A percentile compares a stretch with the other conserved stretches of the same genome.
Evolutionary conservation across 23 tunicate species (phyloP).

Genomic region (Trididemnum nubilum): DNA sequence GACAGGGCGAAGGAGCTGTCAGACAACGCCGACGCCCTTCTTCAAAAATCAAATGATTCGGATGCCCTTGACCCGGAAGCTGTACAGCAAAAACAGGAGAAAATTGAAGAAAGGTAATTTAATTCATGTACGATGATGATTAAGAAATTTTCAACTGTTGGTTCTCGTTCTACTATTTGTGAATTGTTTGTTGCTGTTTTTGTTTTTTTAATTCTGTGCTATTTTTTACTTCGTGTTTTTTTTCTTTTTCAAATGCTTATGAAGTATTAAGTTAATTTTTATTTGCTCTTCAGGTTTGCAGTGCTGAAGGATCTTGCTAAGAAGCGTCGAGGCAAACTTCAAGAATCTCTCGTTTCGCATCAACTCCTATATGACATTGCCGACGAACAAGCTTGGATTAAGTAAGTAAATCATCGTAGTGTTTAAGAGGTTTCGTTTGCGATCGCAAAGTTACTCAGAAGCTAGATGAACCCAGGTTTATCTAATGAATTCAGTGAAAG

Average conservation of each 20-base stretch:
- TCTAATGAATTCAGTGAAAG: neutral
- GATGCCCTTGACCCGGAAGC: conserved; percentile 67
- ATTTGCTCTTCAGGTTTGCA: conserved; percentile 47
- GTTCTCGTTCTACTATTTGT: neutral
- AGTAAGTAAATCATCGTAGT: conserved; percentile 52
- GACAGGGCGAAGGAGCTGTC: conserved; percentile 69
- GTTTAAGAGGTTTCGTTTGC: too few relatives aligned
- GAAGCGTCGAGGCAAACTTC: conserved; percentile 51
- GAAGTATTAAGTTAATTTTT: too few relatives aligned
- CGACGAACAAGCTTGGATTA: conserved; percentile 93
- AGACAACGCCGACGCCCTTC: conserved; percentile 40
- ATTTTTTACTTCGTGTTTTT: neutral
- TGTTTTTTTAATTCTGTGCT: neutral
- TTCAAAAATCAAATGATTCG: conserved; percentile 50
- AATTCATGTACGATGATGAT: too few relatives aligned
- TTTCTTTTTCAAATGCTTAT: neutral
- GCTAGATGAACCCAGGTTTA: neutral
- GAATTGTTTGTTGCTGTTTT: neutral
- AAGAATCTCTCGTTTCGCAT: conserved; percentile 59
- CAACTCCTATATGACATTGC: conserved; percentile 74
- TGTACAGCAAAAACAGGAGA: conserved; percentile 50
- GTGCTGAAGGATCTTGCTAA: conserved; percentile 51
- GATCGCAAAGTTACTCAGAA: neutral
- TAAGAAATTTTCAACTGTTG: too few relatives aligned
- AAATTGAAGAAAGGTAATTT: conserved; percentile 53